Evolutionary conservation across 2,113 vertebrate species (phyloP), one percentile per base, ranked within the genome.

Genomic region (Willisornis vidua): DNA sequence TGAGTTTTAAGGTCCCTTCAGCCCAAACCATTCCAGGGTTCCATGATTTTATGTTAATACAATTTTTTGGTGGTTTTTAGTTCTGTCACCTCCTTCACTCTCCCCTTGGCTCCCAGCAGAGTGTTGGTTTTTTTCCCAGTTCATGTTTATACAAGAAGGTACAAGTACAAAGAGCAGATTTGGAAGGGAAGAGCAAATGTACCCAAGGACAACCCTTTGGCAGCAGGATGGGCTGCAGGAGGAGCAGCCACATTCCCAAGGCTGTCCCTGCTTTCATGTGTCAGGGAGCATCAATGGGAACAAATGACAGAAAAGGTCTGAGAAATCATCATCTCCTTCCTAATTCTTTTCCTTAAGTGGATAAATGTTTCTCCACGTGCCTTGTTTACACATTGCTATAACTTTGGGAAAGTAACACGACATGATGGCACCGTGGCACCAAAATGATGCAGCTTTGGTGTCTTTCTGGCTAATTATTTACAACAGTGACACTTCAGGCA

Each of bases 341-440:
- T 68, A 1, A 3, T 9, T 66, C 35, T 35, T 35, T 39, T 28
- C 22, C 54, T 23, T 31, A 2, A 52, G 7, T 1, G 1, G 33
- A 19, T 14, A 11, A 20, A 33, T 3, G 9, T 25, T 33, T 26
- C 17, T 31, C 45, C 0, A 0, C 6, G 55, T 12, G 54, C 41
- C n/a, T 19, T 10, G 11, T 61, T 63, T 39, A 57, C 24, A 59
- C 19, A 46, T 12, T 12, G n/a, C 33, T 22, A 5, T 46, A 0
- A 0, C 5, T 49, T 26, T 18, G n/a, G 46, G 61, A 3, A 4
- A 17, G 10, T 12, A 10, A 20, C 12, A 0, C 1, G 2, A 41
- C 0, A 0, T 0, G 55, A 3, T 19, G 22, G 76, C 28, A 7
- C 25, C 1, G 1, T 11, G 37, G 18, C 62, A 63, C 9, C 28